phyloP scores from a whole-genome alignment of 2,113 vertebrate species.

The Echinops telfairi region DNA sequence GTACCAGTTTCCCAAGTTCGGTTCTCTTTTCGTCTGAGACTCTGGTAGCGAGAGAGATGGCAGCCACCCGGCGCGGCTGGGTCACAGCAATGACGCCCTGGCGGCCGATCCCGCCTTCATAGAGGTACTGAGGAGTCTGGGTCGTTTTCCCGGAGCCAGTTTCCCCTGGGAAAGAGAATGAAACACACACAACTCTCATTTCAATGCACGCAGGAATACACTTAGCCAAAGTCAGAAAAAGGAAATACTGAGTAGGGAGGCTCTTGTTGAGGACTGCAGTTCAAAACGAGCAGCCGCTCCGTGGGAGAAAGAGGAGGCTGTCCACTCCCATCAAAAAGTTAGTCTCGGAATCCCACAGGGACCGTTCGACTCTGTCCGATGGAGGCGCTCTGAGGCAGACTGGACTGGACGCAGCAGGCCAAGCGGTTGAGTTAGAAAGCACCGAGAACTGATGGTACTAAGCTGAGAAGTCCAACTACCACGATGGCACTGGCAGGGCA shows the following conservation, averaged over 20 bases:
- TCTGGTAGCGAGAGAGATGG: constrained; percentile 95
- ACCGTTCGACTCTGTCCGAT: background rate
- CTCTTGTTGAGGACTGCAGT: background rate
- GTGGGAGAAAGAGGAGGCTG: too few species aligned
- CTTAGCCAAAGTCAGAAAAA: background rate
- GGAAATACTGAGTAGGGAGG: background rate
- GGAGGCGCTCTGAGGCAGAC: background rate
- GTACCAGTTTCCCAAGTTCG: constrained; percentile 94
- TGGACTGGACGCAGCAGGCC: too few species aligned
- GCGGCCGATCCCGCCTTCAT: constrained; percentile 92
- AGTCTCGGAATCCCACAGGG: too few species aligned
- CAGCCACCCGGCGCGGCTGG: constrained; percentile 96
- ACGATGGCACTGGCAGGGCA: too few species aligned
- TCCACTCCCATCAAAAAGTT: too few species aligned
- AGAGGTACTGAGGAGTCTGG: constrained; percentile 97
- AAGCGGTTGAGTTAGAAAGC: too few species aligned
- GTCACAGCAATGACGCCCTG: constrained; percentile 94
- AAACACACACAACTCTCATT: background rate
- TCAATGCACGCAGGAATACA: background rate
- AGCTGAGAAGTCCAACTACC: too few species aligned
- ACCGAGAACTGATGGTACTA: too few species aligned
- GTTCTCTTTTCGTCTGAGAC: constrained; percentile 96
- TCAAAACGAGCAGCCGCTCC: too few species aligned
- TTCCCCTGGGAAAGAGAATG: constrained; percentile 90
- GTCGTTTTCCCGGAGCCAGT: constrained; percentile 98